Conservation (phyloP, 1,140 invertebrate genomes). For the Scaptodrosophila lebanonensis region DNA sequence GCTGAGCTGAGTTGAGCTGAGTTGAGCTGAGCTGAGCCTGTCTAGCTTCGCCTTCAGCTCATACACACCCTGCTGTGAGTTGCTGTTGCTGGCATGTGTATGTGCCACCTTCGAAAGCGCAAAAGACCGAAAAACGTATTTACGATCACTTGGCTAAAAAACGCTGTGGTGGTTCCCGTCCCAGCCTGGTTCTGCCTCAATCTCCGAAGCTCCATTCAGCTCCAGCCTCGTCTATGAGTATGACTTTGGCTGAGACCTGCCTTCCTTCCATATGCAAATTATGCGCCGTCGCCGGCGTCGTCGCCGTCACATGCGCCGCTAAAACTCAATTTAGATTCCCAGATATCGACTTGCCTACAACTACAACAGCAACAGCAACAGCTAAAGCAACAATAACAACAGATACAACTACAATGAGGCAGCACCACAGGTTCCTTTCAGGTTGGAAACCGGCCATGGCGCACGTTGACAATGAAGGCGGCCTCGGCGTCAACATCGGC, state of each 20-base stretch:
- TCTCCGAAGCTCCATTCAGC: too few relatives aligned
- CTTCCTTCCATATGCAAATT: conserved; percentile 70
- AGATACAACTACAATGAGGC: conserved; percentile 16
- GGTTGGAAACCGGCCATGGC: conserved; percentile 3
- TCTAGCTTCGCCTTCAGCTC: conserved; percentile 45
- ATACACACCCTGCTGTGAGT: conserved; percentile 54
- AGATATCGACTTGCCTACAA: conserved; percentile 59
- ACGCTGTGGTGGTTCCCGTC: conserved; percentile 63
- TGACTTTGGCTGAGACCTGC: too few relatives aligned
- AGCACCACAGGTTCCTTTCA: conserved; percentile 39
- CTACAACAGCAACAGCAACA: conserved; percentile 14
- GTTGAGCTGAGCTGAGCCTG: too few relatives aligned
- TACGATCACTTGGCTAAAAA: conserved; percentile 19
- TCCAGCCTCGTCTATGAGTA: too few relatives aligned
- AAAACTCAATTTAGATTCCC: conserved; percentile 73
- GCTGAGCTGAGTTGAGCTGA: too few relatives aligned
- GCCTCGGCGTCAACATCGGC: background rate
- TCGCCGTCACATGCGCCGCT: conserved; percentile 66
- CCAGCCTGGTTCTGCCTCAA: background rate
- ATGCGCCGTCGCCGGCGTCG: conserved; percentile 37
- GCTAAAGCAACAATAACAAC: conserved; percentile 17
- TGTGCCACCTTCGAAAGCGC: conserved; percentile 42
- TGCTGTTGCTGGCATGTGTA: conserved; percentile 17
- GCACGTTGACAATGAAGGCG: background rate
- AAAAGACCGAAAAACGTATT: background rate